A percentile compares a stretch with the other conserved stretches of the same genome.
Evolutionary conservation across 35 echinoderm and acorn worm genomes (phyloP).

Genomic region (Diadema setosum): DNA sequence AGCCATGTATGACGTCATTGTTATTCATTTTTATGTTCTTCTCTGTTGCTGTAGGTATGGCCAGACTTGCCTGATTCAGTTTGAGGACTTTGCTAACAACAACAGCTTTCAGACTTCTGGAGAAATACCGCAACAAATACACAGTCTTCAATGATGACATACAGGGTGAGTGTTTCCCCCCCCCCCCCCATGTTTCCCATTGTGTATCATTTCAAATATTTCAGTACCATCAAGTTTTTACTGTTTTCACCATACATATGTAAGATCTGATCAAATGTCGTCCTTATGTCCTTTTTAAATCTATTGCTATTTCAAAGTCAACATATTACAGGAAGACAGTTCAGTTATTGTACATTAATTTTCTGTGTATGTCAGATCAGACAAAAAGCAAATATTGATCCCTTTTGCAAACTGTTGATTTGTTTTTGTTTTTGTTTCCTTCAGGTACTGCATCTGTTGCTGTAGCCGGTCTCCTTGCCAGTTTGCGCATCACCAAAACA

Average conservation of each 20-base stretch:
- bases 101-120: conserved; percentile 95
- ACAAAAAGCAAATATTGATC: too few relatives aligned
- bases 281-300: too few relatives aligned
- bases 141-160: conserved; percentile 99
- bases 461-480: conserved; percentile 87
- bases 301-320: too few relatives aligned
- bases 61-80: conserved; percentile 87
- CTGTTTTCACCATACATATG: neutral
- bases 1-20: too few relatives aligned
- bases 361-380: too few relatives aligned
- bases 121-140: conserved; percentile 92
- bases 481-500: conserved; percentile 76
- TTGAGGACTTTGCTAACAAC: conserved; percentile 98
- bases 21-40: too few relatives aligned
- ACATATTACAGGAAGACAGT: too few relatives aligned
- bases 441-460: conserved; percentile 92
- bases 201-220: neutral
- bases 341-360: too few relatives aligned
- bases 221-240: neutral
- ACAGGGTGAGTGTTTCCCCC: conserved; percentile 76
- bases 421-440: neutral
- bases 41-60: conserved; percentile 77
- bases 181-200: neutral
- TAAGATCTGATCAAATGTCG: neutral
- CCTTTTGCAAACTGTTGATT: too few relatives aligned